Evolutionary conservation across 2,113 vertebrate species (phyloP), one percentile per base, ranked within the genome.

Genomic region (Etheostoma spectabile): DNA sequence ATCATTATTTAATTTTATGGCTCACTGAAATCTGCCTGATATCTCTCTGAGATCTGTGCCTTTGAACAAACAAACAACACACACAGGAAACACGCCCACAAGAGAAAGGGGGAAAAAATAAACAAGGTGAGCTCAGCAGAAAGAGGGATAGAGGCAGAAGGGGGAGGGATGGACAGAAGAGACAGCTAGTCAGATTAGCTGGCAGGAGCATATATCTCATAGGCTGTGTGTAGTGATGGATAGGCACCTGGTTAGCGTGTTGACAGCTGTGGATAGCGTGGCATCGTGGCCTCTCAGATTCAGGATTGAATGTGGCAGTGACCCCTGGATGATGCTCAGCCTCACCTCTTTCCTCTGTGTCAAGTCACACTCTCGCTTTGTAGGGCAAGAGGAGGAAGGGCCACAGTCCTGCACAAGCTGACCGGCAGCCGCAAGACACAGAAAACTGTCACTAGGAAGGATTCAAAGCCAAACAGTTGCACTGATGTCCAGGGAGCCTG

Each of bases 71-170:
- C 74, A 86, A 66, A 68, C 75, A 82, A 74, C 53, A 80, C 35
- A 79, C 52, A 78, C 77, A 86, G 73, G 73, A 85, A 85, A 79
- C 68, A 35, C 80, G 81, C 68, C 80, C 84, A 77, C 74, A 67
- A 59, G 74, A 77, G 52, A 72, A 66, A 82, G 48, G 15, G 33
- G 69, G 5, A 1, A 33, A 33, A 65, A 2, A 89, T 90, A 86
- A 94, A 93, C 80, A 90, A 91, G 87, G 77, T 72, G 63, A 83
- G 86, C 78, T 87, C 64, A 83, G 83, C 82, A 87, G 86, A 85
- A 74, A 83, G 68, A 76, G 53, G 74, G 67, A 55, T 18, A 33
- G 69, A 86, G 68, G 55, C 12, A 79, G 76, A 69, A 38, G 77
- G 42, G 52, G 66, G 82, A 65, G 68, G 51, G 73, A 62, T 80